Percentiles rank a stretch among this genome's conserved stretches.
phyloP scores from a whole-genome alignment of 2,888 invertebrate species.

The Drosophila anceps region DNA sequence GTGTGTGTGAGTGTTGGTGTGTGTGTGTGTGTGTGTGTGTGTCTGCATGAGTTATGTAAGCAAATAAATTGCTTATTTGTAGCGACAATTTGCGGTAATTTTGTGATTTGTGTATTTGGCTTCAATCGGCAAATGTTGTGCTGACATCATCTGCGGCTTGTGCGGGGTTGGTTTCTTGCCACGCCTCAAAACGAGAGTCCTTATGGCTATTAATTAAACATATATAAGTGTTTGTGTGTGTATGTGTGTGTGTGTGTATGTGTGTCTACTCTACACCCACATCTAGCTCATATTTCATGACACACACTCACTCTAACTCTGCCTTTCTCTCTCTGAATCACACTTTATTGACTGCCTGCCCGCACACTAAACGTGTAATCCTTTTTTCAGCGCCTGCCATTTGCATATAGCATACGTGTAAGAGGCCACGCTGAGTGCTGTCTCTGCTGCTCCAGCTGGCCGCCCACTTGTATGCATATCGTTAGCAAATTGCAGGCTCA shows the following conservation, averaged over 20 bases:
- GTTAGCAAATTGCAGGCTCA: constrained; percentile 81
- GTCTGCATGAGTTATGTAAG: constrained; percentile 59
- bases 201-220: constrained; percentile 76
- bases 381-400: constrained; percentile 49
- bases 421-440: constrained; percentile 23
- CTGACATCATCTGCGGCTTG: constrained; percentile 64
- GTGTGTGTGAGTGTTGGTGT: constrained; percentile 36
- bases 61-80: constrained; percentile 82
- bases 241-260: constrained; percentile 1
- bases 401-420: constrained; percentile 47
- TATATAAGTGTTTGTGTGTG: constrained; percentile 13
- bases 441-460: constrained; percentile 7
- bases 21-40: constrained; percentile 23
- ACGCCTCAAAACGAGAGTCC: constrained; percentile 7
- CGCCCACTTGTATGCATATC: constrained; percentile 71
- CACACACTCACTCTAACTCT: background rate
- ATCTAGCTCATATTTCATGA: constrained; percentile 44
- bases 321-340: constrained; percentile 49
- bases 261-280: constrained; percentile 22
- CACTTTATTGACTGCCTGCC: constrained; percentile 70
- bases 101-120: constrained; percentile 66
- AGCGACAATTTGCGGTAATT: constrained; percentile 81
- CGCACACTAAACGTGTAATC: constrained; percentile 58
- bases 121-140: constrained; percentile 35
- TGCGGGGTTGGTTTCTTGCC: constrained; percentile 38